phyloP scores from a whole-genome alignment of 2,797 vertebrate genomes.

The Petrocephalus schoutedeni region DNA sequence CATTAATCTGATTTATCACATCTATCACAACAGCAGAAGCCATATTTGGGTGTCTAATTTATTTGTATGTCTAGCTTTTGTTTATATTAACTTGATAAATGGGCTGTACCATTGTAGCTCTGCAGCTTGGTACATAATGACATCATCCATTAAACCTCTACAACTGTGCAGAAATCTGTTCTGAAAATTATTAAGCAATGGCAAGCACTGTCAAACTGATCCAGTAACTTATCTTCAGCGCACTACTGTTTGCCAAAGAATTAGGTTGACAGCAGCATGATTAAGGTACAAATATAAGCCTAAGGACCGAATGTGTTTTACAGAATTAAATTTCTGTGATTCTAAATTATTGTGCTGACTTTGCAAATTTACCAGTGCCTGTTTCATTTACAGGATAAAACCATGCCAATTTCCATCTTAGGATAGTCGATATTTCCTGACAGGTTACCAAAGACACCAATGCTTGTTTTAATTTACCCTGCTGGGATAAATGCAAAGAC shows the following conservation, averaged over 20 bases:
- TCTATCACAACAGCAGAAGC: neutral
- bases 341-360: neutral
- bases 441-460: neutral
- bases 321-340: neutral
- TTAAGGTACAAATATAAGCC: neutral
- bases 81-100: neutral
- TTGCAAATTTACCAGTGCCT: neutral
- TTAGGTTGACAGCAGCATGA: neutral
- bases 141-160: neutral
- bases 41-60: neutral
- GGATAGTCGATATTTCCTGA: neutral
- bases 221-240: neutral
- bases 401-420: neutral
- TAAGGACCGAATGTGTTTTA: neutral
- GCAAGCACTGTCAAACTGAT: neutral
- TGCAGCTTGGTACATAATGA: neutral
- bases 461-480: neutral
- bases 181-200: neutral
- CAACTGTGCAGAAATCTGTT: neutral
- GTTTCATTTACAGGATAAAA: neutral
- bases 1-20: neutral
- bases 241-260: neutral
- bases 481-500: neutral
- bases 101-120: neutral
- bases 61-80: neutral